Evolutionary conservation across 1,140 invertebrate genomes (phyloP), one percentile per base, ranked within the genome.

Genomic region (Drosophila nasuta): DNA sequence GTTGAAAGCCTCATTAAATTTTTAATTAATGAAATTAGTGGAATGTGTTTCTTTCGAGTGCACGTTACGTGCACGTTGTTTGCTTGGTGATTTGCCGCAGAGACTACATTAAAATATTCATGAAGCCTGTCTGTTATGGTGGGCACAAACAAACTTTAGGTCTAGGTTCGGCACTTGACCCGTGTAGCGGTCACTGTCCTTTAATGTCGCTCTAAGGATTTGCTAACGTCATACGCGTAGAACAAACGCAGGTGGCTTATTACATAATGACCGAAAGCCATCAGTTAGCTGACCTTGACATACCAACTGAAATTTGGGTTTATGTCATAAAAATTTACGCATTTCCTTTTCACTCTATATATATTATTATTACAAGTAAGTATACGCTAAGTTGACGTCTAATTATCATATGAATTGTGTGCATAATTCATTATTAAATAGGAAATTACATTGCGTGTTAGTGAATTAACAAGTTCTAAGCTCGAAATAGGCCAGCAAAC

Each of bases 1-100:
- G 83, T 67, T 82, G 63, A 73, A 71, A 81, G 85, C 38, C 78
- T 89, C 78, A 90, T 89, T 89, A 85, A 89, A 89, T 85, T 89
- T 89, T 89, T 89, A 89, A 89, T 89, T 89, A 89, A 60, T 51
- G 45, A 81, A 89, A 89, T 89, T 89, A 72, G 60, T 43, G 66
- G 59, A 77, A 62, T 80, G 82, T 76, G 64, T 59, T 43, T 43
- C 49, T 45, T 43, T 25, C 38, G 75, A 64, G 43, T 52, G 48
- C 51, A 73, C 48, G 60, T 64, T 51, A 30, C 38, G 41, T 20
- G 4, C 20, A 28, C 30, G 30, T 38, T 48, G 48, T 33, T 58
- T 66, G 66, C 46, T 77, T 25, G 35, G 70, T 67, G 77, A 78
- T 52, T 58, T 62, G 48, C 46, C 25, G 49, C 41, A 1, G 25